Evolutionary conservation across 2,797 vertebrate genomes (phyloP), one percentile per base, ranked within the genome.

Genomic region (Xenentodon cancila): DNA sequence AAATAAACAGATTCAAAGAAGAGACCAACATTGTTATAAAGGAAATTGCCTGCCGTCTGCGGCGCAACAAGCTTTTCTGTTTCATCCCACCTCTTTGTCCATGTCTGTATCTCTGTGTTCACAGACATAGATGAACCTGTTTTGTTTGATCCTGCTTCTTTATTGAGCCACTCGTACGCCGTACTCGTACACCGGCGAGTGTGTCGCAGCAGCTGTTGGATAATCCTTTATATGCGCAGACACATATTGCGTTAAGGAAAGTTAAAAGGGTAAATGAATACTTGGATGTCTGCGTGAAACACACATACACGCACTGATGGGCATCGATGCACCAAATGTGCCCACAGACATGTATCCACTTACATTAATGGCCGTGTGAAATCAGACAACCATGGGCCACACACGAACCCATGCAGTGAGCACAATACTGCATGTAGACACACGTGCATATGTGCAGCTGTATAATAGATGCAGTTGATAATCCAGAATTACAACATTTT

Each of bases 401-500:
- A 68, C 62, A 15, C 15, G 13, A 40, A 13, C 37, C 37, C 12
- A 16, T 16, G 34, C 34, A 37, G 9, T 5, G 13, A 40, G 37
- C 15, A 40, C 37, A 18, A 11, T 45, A 16, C 9, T 2, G 18
- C 17, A 64, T 62, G 34, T 13, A 40, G 59, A 65, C 53, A 27
- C 53, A 20, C 69, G 64, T 54, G 59, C 64, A 37, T 52, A 68
- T 55, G 53, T 40, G 46, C 27, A 48, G 53, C 55, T 79, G 60
- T 55, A 71, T 81, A 81, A 84, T 77, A 59, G 61, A 79, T 81
- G 77, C 37, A 57, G 66, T 75, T 76, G 82, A 86, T 87, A 83
- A 82, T 80, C 80, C 62, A 85, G 81, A 77, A 86, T 65, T 75
- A 79, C 64, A 73, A 63, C 65, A 67, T 87, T 91, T 91, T 88